phyloP scores from a whole-genome alignment of 2,113 vertebrate species.

The Larimichthys polyactis region DNA sequence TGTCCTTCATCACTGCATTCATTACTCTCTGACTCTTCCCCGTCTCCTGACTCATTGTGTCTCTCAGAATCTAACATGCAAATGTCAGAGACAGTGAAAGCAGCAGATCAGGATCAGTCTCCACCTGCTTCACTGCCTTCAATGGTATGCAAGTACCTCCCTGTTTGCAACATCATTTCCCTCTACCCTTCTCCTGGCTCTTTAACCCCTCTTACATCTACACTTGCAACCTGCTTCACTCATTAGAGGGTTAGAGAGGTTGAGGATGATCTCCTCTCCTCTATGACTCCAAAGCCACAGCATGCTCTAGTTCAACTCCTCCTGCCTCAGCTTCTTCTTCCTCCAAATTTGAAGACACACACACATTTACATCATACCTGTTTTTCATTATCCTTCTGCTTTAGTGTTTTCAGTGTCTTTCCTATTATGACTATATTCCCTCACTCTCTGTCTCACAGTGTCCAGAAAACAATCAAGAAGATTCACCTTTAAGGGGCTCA shows the following conservation, averaged over 20 bases:
- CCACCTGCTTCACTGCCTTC: background rate
- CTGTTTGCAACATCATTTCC: background rate
- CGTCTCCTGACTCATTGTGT: background rate
- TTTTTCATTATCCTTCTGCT: background rate
- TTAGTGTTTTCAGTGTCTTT: too few relatives aligned
- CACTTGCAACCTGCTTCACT: background rate
- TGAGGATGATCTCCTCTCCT: background rate
- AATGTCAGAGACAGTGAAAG: background rate
- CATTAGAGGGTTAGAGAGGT: background rate
- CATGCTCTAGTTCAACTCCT: background rate
- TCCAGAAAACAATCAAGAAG: slow-evolving; percentile 1
- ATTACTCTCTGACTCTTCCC: too few relatives aligned
- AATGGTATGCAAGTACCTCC: background rate
- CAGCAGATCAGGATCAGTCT: background rate
- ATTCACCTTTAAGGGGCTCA: slow-evolving; percentile 1
- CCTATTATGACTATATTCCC: too few relatives aligned
- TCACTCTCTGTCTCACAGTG: background rate
- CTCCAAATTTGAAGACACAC: background rate
- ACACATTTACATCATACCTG: background rate
- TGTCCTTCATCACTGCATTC: background rate
- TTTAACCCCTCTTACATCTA: background rate
- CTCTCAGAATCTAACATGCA: background rate
- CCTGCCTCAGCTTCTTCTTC: background rate
- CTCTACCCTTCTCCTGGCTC: background rate
- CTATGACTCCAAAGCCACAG: background rate